Evolutionary conservation across 2,797 vertebrate genomes (phyloP), one percentile per base, ranked within the genome.

Genomic region (Leptodactylus fallax): DNA sequence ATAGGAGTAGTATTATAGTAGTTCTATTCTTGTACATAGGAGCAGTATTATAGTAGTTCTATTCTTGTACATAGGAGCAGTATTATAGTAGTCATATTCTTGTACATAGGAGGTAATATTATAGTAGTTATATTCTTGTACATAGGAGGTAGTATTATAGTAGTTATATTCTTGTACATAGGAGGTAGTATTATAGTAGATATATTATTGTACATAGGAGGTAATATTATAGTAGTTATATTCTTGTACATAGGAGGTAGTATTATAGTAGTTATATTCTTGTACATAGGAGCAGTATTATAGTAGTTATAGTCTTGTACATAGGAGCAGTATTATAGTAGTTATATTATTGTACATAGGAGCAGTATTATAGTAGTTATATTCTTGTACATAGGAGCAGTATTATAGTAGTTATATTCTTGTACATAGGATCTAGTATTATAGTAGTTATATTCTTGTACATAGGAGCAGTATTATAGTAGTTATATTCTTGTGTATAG

Each of bases 401-500:
- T 36, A 36, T 36, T 36, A 36, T 36, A 36, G 36, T 36, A 36
- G 36, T 36, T 36, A 36, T 36, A 36, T 36, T 36, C 36, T 36
- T 36, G 36, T 36, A 36, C 36, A 36, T 36, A 36, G 36, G 36
- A 36, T 1, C n/a, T n/a, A 65, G 61, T 65, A 65, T 65, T 65
- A 65, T 65, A 65, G 61, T 65, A 65, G 61, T 65, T 65, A 65
- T 65, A 65, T 65, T 65, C 61, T 65, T 65, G 61, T 65, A 65
- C n/a, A 65, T 65, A 65, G 61, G 61, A 23, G n/a, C n/a, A 65
- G 61, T 65, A 65, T 65, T 65, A 65, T 65, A 65, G 61, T 65
- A 23, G 21, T 65, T 65, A 63, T 63, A 65, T 65, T 65, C 61
- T 65, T 65, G 61, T 65, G 23, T 7, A 65, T 65, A 65, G 58